A percentile compares a stretch with the other conserved stretches of the same genome.
Evolutionary conservation across 2,113 vertebrate species (phyloP).

Genomic region (Thryonomys swinderianus): DNA sequence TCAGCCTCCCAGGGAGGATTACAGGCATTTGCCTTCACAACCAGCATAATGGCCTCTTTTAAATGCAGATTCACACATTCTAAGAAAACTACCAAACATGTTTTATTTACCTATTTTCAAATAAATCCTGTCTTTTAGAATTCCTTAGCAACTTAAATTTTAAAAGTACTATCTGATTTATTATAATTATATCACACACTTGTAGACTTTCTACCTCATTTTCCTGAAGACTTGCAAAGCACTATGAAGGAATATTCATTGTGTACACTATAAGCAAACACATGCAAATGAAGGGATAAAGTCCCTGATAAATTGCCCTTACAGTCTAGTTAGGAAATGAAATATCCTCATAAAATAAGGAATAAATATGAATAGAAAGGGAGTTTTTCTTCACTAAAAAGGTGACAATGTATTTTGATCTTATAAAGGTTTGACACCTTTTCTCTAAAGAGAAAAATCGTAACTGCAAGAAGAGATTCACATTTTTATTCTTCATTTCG

Average conservation of each 20-base stretch:
- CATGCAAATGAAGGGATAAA: slow-evolving; percentile 16
- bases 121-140: neutral
- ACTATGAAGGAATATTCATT: slow-evolving; percentile 33
- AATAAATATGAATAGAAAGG: neutral
- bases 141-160: slow-evolving; percentile 38
- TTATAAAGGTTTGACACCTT: neutral
- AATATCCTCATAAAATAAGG: neutral
- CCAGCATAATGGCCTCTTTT: neutral
- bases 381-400: neutral
- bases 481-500: neutral
- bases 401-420: slow-evolving; percentile 36
- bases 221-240: slow-evolving; percentile 12
- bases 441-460: neutral
- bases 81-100: neutral
- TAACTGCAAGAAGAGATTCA: neutral
- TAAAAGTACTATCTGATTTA: neutral
- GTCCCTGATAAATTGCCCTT: neutral
- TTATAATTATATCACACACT: slow-evolving; percentile 7
- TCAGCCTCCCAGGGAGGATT: too few species aligned
- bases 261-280: neutral
- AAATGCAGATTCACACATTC: neutral
- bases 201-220: slow-evolving; percentile 8
- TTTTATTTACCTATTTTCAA: slow-evolving; percentile 49
- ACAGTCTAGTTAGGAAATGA: slow-evolving; percentile 32
- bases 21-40: too few species aligned